phyloP scores from a whole-genome alignment of 2,113 vertebrate species.

The Pelecanus crispus region DNA sequence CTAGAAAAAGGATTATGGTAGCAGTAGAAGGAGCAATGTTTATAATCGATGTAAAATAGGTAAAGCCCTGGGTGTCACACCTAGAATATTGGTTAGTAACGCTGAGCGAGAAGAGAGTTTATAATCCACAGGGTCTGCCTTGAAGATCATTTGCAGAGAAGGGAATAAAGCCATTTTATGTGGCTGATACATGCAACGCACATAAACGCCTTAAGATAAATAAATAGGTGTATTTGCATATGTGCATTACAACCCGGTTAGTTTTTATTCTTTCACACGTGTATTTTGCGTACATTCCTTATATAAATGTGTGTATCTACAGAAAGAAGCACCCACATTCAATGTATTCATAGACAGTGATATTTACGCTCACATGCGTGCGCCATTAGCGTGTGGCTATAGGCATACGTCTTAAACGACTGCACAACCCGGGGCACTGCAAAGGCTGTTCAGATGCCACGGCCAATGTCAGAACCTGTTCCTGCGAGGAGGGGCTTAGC shows the following conservation, averaged over 20 bases:
- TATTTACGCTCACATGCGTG: fast-evolving
- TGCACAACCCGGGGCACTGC: fast-evolving
- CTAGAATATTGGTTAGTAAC: constrained; percentile 61
- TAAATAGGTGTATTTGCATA: not conserved
- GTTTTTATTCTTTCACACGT: not conserved
- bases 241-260: not conserved
- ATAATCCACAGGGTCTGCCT: not conserved
- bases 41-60: constrained; percentile 59
- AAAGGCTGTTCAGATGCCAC: not conserved
- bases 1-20: constrained; percentile 24
- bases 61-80: constrained; percentile 43
- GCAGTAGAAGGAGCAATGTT: not conserved
- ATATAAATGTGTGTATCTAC: not conserved
- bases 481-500: not conserved
- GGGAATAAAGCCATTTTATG: not conserved
- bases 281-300: not conserved
- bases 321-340: not conserved
- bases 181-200: not conserved
- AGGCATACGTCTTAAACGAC: not conserved
- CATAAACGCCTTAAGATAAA: not conserved
- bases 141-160: not conserved
- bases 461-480: not conserved
- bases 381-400: not conserved
- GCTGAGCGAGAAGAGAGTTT: not conserved
- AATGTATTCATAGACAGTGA: not conserved